Evolutionary conservation across 2,113 vertebrate species (phyloP), one percentile per base, ranked within the genome.

Genomic region (Pipra filicauda): DNA sequence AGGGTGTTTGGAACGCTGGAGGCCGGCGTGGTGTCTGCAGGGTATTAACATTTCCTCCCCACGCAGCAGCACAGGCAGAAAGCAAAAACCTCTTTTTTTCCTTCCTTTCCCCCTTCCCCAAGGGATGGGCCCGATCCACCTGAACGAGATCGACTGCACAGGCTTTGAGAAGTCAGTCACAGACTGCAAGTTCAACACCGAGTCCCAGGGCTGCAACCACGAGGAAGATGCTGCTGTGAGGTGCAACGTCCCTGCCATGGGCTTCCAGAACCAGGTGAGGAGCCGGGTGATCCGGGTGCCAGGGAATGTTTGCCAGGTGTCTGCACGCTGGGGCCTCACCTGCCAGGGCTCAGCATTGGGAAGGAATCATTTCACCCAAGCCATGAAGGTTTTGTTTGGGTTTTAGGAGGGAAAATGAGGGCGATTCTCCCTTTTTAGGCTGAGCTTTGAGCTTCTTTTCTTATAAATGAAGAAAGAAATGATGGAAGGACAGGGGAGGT

Each of bases 81-180:
- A 44, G 37, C 37, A 21, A 81, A 3, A n/a, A 6, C 15, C 5
- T 41, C 51, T 11, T 35, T 33, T 44, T 10, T 3, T 13, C 10
- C 9, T 6, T 4, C 15, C 57, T 93, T 58, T 41, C 52, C 21
- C 39, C n/a, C n/a, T n/a, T n/a, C n/a, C n/a, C 55, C 85, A 66
- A 99, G 99, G 99, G 17, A 99, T 99, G 97, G 99, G 99, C 4
- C 98, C 98, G 1, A 99, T 99, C 72, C 99, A 99, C 49, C 98
- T 99, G 89, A 99, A 99, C 0, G 99, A 99, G 74, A 98, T 99
- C 7, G 89, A 98, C 83, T 99, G 99, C 69, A 98, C 98, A 0
- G 99, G 99, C 12, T 99, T 98, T 9, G 99, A 99, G 95, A 99
- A 99, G 77, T 99, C 99, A 15, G 84, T 99, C 83, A 99, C 98